These are phyloP conservation scores for Dromius quadrimaculatus DNA, from an alignment of 2,888 invertebrate genomes.

Conservation along the genomic window DNA sequence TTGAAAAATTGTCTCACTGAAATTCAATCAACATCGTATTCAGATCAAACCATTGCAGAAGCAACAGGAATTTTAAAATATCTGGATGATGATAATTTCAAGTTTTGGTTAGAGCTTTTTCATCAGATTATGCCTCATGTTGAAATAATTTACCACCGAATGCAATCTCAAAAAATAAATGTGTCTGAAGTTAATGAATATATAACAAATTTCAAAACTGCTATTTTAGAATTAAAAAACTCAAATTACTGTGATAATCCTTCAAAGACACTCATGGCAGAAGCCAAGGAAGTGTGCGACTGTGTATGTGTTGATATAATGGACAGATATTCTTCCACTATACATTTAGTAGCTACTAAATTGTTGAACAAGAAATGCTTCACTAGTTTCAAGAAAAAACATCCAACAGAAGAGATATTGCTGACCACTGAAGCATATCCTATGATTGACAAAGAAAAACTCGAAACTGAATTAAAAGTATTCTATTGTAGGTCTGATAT, in stretches of 20 bases:
- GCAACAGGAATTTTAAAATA: slow-evolving; percentile 49
- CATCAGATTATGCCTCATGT: slow-evolving; percentile 57
- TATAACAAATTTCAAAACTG: slow-evolving; percentile 50
- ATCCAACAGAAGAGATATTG: background rate
- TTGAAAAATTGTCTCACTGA: slow-evolving; percentile 53
- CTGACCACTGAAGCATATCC: background rate
- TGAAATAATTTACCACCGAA: slow-evolving; percentile 56
- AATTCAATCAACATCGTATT: slow-evolving; percentile 47
- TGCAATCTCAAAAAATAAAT: slow-evolving; percentile 52
- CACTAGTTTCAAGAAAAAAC: background rate
- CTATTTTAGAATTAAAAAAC: slow-evolving; percentile 42
- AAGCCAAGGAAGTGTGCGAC: slow-evolving; percentile 57
- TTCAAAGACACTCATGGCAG: slow-evolving; percentile 31
- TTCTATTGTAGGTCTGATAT: background rate
- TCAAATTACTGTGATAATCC: background rate
- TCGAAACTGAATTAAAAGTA: background rate
- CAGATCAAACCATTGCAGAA: slow-evolving; percentile 49
- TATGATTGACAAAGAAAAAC: background rate
- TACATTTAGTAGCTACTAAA: slow-evolving; percentile 5
- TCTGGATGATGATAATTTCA: slow-evolving; percentile 54
- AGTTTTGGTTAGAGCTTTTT: slow-evolving; percentile 58
- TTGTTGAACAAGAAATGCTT: background rate
- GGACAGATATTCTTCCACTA: background rate
- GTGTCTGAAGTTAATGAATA: slow-evolving; percentile 32
- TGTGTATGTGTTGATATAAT: background rate